These are phyloP conservation scores for Tolmerus cingulatus DNA, from an alignment of 2,888 invertebrate genomes.

Conservation along the genomic window DNA sequence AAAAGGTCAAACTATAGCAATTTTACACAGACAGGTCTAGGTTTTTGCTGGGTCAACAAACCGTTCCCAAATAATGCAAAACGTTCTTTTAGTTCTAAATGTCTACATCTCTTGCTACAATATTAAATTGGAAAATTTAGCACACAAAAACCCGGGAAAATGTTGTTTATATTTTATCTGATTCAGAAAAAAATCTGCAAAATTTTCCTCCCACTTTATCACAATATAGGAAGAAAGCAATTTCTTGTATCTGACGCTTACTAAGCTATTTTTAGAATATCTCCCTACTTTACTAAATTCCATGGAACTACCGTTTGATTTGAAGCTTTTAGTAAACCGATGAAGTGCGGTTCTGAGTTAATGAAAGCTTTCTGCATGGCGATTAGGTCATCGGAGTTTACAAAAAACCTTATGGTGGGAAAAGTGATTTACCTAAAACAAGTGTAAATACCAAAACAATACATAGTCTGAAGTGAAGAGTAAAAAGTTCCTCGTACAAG, in stretches of 20 bases:
- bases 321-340: neutral
- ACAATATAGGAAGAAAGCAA: neutral
- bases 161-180: neutral
- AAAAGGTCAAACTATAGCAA: neutral
- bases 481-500: neutral
- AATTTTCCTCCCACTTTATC: neutral
- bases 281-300: neutral
- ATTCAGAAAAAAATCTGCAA: neutral
- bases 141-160: neutral
- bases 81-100: neutral
- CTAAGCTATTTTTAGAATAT: neutral
- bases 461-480: neutral
- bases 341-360: neutral
- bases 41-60: neutral
- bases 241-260: neutral
- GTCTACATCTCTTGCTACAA: neutral
- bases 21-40: neutral
- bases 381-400: neutral
- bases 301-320: neutral
- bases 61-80: neutral
- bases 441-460: neutral
- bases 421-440: neutral
- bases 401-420: neutral
- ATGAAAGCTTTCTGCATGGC: neutral
- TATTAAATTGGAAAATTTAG: neutral